These are phyloP conservation scores for Scylla paramamosain DNA, from an alignment of 1,140 invertebrate species.

Conservation along the genomic window DNA sequence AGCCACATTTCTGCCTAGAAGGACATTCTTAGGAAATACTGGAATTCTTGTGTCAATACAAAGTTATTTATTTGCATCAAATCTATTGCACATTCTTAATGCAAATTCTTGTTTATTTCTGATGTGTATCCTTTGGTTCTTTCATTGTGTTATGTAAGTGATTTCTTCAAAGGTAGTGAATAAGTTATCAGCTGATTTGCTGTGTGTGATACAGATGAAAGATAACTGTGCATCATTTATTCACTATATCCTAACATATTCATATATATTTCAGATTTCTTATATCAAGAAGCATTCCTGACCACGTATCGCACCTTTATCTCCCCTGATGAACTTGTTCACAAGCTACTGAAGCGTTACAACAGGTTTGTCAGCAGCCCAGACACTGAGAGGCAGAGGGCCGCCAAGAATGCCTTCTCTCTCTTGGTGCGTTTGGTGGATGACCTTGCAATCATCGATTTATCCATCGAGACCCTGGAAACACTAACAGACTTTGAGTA, in stretches of 20 bases:
- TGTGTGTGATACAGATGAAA: background rate
- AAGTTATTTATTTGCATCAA: background rate
- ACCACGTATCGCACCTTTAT: constrained; percentile 98
- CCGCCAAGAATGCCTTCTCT: constrained; percentile 92
- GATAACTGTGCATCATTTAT: background rate
- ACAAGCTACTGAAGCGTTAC: constrained; percentile 92
- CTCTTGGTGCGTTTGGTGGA: constrained; percentile 94
- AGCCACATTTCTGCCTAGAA: background rate
- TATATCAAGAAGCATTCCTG: constrained; percentile 98
- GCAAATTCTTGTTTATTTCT: background rate
- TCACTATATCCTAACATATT: background rate
- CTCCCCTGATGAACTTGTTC: constrained; percentile 91
- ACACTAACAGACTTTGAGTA: constrained; percentile 92
- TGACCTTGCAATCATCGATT: constrained; percentile 91
- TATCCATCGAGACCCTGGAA: constrained; percentile 81
- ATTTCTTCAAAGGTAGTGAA: too few species aligned
- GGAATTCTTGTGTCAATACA: background rate
- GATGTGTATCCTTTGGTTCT: background rate
- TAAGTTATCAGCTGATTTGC: background rate
- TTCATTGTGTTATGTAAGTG: background rate
- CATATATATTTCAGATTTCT: constrained; percentile 86
- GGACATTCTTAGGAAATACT: background rate
- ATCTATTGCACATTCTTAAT: background rate
- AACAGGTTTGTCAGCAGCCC: constrained; percentile 88
- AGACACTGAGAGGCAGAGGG: constrained; percentile 87